These are phyloP conservation scores for Gortyna flavago DNA, from an alignment of 2,888 invertebrate genomes.

Conservation along the genomic window DNA sequence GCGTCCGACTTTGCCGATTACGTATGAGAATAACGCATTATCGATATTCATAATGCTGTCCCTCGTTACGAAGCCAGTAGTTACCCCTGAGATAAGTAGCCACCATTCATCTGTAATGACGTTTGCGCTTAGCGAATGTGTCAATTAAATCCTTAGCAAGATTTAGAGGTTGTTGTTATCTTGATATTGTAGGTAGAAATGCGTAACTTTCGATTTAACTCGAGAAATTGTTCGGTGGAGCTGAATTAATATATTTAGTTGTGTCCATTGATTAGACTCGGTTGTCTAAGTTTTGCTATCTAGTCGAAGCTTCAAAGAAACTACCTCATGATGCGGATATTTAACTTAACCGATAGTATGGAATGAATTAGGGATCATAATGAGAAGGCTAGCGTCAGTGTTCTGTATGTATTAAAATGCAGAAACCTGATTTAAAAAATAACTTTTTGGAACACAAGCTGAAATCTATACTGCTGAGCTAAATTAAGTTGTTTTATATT, in stretches of 20 bases:
- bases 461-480: conserved; percentile 9
- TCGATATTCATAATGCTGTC: conserved; percentile 78
- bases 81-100: conserved; percentile 52
- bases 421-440: background rate
- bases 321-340: background rate
- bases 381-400: background rate
- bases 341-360: background rate
- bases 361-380: background rate
- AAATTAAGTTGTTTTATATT: conserved; percentile 22
- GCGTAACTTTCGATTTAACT: conserved; percentile 51
- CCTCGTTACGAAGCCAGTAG: conserved; percentile 71
- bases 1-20: conserved; percentile 74
- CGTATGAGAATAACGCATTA: conserved; percentile 72
- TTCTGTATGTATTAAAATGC: background rate
- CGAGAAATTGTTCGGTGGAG: conserved; percentile 53
- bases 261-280: conserved; percentile 16
- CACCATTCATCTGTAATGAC: conserved; percentile 57
- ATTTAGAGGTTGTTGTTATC: conserved; percentile 48
- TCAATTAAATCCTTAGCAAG: conserved; percentile 60
- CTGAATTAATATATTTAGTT: conserved; percentile 40
- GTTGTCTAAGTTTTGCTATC: conserved; percentile 24
- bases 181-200: conserved; percentile 54
- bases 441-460: background rate
- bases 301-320: background rate
- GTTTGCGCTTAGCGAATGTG: conserved; percentile 58